Evolutionary conservation across 2,888 invertebrate genomes (phyloP), one percentile per base, ranked within the genome.

Genomic region (Orthonevra nobilis): DNA sequence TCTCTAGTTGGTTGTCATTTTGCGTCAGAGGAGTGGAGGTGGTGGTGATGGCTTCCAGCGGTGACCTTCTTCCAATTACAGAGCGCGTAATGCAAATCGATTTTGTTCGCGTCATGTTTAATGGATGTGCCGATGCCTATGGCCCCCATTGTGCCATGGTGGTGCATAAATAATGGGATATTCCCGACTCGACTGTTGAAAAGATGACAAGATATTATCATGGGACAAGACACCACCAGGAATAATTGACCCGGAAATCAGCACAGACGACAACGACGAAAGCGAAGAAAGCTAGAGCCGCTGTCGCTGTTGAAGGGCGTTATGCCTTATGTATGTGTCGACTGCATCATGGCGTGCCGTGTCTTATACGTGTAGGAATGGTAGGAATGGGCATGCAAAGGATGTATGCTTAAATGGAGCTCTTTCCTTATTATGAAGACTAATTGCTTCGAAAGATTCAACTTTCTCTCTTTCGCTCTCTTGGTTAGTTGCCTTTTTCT

Each of bases 191-290:
- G 48, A 52, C 32, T 46, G 23, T 14, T 50, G 38, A 58, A 69
- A 50, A 52, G 34, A 58, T 70, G 56, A 50, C 54, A 64, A 58
- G 48, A 58, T 50, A 40, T 69, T 60, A 58, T 50, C 58, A 40
- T 30, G 60, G 58, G 48, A 17, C 40, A 69, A 50, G 64, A 64
- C 58, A 77, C 64, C 50, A 77, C 58, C 50, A 64, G 77, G n/a
- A 77, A 77, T 70, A 77, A 70, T 77, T 72, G 77, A 77, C 77
- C 77, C 77, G 77, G 77, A 77, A 77, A 77, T 72, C 77, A 44
- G 72, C 34, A 54, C 40, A 69, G 42, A n/a, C n/a, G n/a, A 54
- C 54, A 54, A 68, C 58, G 52, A 54, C 36, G 36, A 58, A 28
- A 5, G 32, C 12, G 12, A 42, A 32, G 9, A 6, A 26, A 56